Conservation (phyloP, 1,140 invertebrate genomes). For the Heterodera carotae region DNA sequence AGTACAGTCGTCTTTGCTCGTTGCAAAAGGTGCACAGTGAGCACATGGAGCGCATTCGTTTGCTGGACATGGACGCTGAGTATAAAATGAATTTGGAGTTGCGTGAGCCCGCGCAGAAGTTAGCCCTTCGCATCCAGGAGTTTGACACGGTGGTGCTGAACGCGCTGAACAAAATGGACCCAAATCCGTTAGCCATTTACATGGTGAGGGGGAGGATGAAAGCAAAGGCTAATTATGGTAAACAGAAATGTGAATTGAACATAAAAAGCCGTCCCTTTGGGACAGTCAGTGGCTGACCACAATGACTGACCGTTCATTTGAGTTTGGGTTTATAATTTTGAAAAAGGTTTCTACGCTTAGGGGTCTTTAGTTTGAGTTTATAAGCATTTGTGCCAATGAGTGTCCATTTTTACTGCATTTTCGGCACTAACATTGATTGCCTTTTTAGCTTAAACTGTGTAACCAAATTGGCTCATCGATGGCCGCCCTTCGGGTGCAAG, state of each 20-base stretch:
- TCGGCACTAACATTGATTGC: background rate
- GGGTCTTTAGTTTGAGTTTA: background rate
- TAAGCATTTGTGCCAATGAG: background rate
- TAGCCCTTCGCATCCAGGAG: constrained; percentile 26
- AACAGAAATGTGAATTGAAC: background rate
- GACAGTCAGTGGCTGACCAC: too few species aligned
- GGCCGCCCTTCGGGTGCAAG: constrained; percentile 38
- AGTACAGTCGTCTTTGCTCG: constrained; percentile 38
- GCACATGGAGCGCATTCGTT: constrained; percentile 27
- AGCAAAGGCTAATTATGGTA: too few species aligned
- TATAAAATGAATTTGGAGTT: constrained; percentile 12
- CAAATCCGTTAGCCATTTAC: constrained; percentile 22
- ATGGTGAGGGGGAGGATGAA: background rate
- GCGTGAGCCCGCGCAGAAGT: constrained; percentile 6
- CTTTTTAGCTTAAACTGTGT: constrained; percentile 21
- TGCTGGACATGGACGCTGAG: background rate
- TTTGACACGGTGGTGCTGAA: constrained; percentile 30
- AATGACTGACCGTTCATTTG: too few species aligned
- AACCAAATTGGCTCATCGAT: constrained; percentile 33
- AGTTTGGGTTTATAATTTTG: too few species aligned
- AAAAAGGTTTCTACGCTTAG: too few species aligned
- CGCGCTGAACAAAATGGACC: constrained; percentile 25
- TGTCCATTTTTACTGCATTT: background rate
- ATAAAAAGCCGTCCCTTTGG: too few species aligned
- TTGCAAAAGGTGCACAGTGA: constrained; percentile 32